Conservation (phyloP, 2,113 vertebrate species). For the Cottus gobio region DNA sequence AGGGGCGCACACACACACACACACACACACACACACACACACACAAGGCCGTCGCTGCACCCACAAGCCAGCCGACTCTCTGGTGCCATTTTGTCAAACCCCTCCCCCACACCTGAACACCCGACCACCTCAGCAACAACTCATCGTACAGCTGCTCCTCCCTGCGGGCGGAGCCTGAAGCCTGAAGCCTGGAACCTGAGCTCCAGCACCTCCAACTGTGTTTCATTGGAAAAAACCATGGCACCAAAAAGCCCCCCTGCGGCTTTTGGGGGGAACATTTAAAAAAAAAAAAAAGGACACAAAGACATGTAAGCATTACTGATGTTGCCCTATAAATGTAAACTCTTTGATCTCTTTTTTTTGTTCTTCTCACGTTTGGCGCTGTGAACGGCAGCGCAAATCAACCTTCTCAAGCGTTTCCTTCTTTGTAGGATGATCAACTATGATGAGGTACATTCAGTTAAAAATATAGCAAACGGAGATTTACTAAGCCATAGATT, state of each 20-base stretch:
- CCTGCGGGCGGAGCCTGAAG: slow-evolving; percentile 21
- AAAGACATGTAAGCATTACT: slow-evolving; percentile 60
- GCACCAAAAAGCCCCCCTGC: neutral
- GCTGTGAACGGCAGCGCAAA: slow-evolving; percentile 16
- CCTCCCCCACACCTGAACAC: slow-evolving; percentile 26
- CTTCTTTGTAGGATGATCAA: slow-evolving; percentile 63
- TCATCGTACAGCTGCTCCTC: slow-evolving; percentile 56
- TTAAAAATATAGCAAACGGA: slow-evolving; percentile 80
- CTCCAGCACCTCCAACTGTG: slow-evolving; percentile 49
- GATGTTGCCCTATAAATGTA: slow-evolving; percentile 66
- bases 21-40: neutral
- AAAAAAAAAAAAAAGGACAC: slow-evolving; percentile 8
- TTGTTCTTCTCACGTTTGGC: slow-evolving; percentile 7
- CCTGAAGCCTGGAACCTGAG: slow-evolving; percentile 32
- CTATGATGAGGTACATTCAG: slow-evolving; percentile 70
- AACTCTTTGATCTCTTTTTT: slow-evolving; percentile 34
- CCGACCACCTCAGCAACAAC: slow-evolving; percentile 60
- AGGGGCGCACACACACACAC: slow-evolving; percentile 14
- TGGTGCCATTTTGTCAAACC: slow-evolving; percentile 66
- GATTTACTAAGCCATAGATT: slow-evolving; percentile 85
- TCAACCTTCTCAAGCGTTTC: slow-evolving; percentile 22
- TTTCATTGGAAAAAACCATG: slow-evolving; percentile 2
- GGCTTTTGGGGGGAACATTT: neutral
- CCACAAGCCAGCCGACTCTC: slow-evolving; percentile 51
- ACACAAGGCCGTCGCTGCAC: slow-evolving; percentile 11